Conservation (phyloP, 2,888 invertebrate genomes). For the Ectobius pallidus region DNA sequence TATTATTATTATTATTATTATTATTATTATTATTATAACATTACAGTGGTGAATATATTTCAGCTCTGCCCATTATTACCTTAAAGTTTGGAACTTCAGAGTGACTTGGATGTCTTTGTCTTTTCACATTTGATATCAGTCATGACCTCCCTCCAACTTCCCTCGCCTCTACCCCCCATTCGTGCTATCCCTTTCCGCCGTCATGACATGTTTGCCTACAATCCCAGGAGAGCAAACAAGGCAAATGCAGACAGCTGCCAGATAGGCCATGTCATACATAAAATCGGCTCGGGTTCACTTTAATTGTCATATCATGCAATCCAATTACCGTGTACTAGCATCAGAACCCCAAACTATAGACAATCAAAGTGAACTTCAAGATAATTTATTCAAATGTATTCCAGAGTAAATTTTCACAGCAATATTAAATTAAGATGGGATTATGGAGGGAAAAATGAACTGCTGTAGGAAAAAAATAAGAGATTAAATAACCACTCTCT, state of each 20-base stretch:
- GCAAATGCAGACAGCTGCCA: neutral
- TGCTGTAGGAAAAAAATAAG: neutral
- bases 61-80: too few relatives aligned
- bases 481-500: too few relatives aligned
- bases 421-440: too few relatives aligned
- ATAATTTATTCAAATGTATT: neutral
- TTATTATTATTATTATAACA: too few relatives aligned
- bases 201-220: conserved; percentile 21
- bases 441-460: neutral
- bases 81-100: too few relatives aligned
- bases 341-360: neutral
- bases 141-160: neutral
- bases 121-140: neutral
- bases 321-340: neutral
- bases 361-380: neutral
- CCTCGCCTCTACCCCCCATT: neutral
- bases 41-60: too few relatives aligned
- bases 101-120: neutral
- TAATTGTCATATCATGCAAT: neutral
- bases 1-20: too few relatives aligned
- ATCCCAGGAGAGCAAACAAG: conserved; percentile 20
- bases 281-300: neutral
- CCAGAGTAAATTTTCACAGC: too few relatives aligned
- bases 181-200: neutral
- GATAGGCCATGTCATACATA: neutral